Evolutionary conservation across 2,888 invertebrate genomes (phyloP).

Genomic region (Troides aeacus): DNA sequence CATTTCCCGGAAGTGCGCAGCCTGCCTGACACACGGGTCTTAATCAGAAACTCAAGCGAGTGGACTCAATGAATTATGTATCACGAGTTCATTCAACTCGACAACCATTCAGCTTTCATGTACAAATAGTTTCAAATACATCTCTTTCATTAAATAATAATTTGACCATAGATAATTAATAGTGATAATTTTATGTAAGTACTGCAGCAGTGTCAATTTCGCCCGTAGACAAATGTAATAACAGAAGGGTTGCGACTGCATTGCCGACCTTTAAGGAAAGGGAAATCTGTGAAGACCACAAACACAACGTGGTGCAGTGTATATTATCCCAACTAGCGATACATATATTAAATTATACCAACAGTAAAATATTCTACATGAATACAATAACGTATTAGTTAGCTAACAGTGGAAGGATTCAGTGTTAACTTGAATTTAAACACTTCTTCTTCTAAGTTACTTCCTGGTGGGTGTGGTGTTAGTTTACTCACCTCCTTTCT

Average conservation of each 20-base stretch:
- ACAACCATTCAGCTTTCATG: constrained; percentile 8
- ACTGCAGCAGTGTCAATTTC: too few relatives aligned
- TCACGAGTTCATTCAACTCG: constrained; percentile 26
- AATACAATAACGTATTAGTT: neutral
- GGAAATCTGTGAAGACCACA: too few relatives aligned
- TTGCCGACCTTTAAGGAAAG: too few relatives aligned
- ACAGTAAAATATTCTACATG: too few relatives aligned
- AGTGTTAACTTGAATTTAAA: neutral
- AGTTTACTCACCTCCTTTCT: neutral
- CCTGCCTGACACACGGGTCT: constrained; percentile 11
- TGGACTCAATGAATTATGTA: constrained; percentile 25
- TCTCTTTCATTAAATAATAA: neutral
- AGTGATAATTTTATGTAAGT: too few relatives aligned
- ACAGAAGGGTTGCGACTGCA: too few relatives aligned
- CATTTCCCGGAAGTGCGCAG: constrained; percentile 27
- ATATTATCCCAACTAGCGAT: too few relatives aligned
- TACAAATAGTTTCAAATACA: neutral
- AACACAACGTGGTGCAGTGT: too few relatives aligned
- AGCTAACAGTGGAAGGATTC: neutral
- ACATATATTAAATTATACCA: too few relatives aligned
- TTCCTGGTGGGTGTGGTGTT: neutral
- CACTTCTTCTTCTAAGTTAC: neutral
- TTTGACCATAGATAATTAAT: too few relatives aligned
- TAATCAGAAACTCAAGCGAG: constrained; percentile 16
- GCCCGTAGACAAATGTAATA: too few relatives aligned